Evolutionary conservation across 1,140 invertebrate species (phyloP).

Genomic region (Magallana gigas): DNA sequence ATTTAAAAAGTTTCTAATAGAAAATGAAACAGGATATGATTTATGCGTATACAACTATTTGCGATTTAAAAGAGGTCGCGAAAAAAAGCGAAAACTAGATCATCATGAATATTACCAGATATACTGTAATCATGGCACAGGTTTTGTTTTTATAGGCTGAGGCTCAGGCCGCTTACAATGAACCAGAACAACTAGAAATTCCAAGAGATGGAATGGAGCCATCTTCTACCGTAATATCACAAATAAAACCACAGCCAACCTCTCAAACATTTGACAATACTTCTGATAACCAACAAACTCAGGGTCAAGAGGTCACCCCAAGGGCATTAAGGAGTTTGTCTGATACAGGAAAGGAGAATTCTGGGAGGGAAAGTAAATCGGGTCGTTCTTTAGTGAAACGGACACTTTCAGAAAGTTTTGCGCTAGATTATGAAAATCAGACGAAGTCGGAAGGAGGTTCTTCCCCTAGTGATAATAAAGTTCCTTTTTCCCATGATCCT

Average conservation of each 20-base stretch:
- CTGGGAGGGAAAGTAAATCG: neutral
- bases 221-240: neutral
- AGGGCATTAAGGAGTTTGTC: neutral
- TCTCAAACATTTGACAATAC: no score
- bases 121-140: no score
- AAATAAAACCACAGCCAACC: no score
- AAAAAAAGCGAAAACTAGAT: no score
- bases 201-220: neutral
- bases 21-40: no score
- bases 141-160: no score
- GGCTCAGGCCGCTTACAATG: neutral
- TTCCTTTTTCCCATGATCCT: conserved; percentile 41
- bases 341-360: neutral
- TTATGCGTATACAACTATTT: no score
- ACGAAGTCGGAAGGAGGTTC: neutral
- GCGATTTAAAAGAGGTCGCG: no score
- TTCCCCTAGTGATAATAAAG: neutral
- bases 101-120: no score
- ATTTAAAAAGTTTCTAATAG: no score
- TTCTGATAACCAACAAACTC: neutral
- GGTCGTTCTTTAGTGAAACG: neutral
- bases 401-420: neutral
- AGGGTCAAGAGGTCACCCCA: neutral
- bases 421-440: conserved; percentile 5
- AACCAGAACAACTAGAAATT: conserved; percentile 27